Conservation (phyloP, 1,140 invertebrate species). For the Ephestia elutella region DNA sequence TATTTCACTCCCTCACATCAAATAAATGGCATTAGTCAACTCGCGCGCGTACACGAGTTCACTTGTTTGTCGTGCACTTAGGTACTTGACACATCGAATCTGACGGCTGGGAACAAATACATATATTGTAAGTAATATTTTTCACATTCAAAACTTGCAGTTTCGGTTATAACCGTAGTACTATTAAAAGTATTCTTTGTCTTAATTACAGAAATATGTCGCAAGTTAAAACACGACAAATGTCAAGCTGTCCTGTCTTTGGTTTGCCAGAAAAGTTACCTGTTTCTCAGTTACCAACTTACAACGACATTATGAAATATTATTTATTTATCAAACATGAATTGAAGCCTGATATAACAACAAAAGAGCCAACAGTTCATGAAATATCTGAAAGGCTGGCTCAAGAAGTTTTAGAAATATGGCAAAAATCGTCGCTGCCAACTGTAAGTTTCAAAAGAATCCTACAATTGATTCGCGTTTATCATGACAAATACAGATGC, state of each 20-base stretch:
- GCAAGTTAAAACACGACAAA: slow-evolving; percentile 10
- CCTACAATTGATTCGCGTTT: slow-evolving; percentile 11
- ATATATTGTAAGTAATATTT: too few species aligned
- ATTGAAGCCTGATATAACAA: slow-evolving; percentile 12
- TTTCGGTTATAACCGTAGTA: too few species aligned
- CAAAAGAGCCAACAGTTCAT: slow-evolving; percentile 14
- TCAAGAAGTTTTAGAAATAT: slow-evolving; percentile 7
- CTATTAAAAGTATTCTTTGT: slow-evolving; percentile 8
- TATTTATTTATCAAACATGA: slow-evolving; percentile 14
- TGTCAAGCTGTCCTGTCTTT: slow-evolving; percentile 11
- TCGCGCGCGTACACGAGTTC: too few species aligned
- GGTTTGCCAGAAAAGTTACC: slow-evolving; percentile 13
- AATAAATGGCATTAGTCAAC: too few species aligned
- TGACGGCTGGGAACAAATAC: too few species aligned
- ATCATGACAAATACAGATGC: slow-evolving; percentile 13
- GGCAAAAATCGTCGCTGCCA: slow-evolving; percentile 14
- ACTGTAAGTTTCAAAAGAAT: slow-evolving; percentile 10
- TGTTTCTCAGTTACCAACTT: slow-evolving; percentile 12
- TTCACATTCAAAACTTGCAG: too few species aligned
- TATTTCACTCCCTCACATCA: too few species aligned
- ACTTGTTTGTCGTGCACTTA: too few species aligned
- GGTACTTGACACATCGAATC: too few species aligned
- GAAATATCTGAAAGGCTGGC: slow-evolving; percentile 14
- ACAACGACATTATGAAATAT: slow-evolving; percentile 13
- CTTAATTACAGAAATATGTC: slow-evolving; percentile 9